Percentiles rank a stretch among this genome's conserved stretches.
Evolutionary conservation across 2,888 invertebrate genomes (phyloP).

Genomic region (Dryomyza anilis): DNA sequence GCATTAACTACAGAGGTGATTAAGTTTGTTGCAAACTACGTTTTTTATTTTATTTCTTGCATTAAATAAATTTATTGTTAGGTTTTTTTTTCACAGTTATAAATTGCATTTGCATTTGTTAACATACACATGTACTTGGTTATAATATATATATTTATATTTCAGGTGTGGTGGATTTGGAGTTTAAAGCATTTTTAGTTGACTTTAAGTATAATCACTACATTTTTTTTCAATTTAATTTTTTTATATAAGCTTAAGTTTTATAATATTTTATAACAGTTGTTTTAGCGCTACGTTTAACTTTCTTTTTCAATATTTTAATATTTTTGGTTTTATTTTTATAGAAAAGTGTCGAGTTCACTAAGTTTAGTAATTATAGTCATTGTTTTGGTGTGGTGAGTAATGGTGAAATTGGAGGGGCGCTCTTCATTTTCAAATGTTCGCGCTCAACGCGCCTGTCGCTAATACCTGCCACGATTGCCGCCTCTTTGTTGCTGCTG

Average conservation of each 20-base stretch:
- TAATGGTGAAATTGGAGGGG: conserved; percentile 19
- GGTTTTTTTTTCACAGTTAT: background rate
- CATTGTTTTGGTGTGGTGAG: conserved; percentile 26
- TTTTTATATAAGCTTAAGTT: conserved; percentile 31
- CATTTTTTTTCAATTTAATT: conserved; percentile 23
- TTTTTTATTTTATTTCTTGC: background rate
- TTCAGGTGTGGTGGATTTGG: conserved; percentile 23
- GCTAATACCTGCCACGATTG: conserved; percentile 58
- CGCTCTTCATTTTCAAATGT: too few relatives aligned
- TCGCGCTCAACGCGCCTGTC: conserved; percentile 11
- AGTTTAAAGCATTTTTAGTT: conserved; percentile 2
- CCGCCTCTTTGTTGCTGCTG: conserved; percentile 38
- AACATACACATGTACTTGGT: background rate
- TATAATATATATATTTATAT: background rate
- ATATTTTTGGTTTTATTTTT: conserved; percentile 14
- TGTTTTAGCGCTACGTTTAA: conserved; percentile 36
- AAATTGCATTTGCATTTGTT: too few relatives aligned
- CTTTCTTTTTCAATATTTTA: conserved; percentile 16
- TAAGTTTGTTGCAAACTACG: conserved; percentile 1
- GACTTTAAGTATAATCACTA: background rate
- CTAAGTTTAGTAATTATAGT: conserved; percentile 8
- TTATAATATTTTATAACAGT: conserved; percentile 21
- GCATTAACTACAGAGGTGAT: conserved; percentile 23
- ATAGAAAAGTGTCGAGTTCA: conserved; percentile 20
- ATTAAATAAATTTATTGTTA: background rate